Base-by-base conservation (phyloP, 2,888 invertebrate genomes). In the Nasonia oneida region DNA sequence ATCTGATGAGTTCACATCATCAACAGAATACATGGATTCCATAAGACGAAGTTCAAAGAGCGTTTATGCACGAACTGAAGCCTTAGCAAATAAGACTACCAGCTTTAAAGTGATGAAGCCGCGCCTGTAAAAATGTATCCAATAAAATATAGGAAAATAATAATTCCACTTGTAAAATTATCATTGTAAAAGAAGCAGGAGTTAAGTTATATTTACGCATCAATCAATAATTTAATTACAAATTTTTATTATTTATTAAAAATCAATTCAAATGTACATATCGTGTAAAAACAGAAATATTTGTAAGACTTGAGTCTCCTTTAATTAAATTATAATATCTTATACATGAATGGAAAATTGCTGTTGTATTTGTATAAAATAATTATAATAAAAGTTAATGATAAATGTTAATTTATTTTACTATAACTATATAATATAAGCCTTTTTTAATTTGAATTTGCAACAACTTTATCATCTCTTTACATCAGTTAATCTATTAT, bases 91-190 rank as follows among this genome's bases (percentile, higher is more conserved):
- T 88, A 93, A 93, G 89, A 92, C 91, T 85, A 91, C 92, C 86
- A 93, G 93, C 87, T 93, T 93, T 85, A 93, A 93, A 90, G 93
- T 93, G 78, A 92, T 93, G 93, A 92, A 91, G 88, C 93, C 93
- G 80, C 92, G 93, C 85, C 90, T 91, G 88, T 93, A 92, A 90
- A 88, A 88, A 88, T 88, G 57, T 83, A 78, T 29, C 80, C 39
- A 77, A 75, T 81, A 47, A 84, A 79, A 86, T 81, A 83, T 80
- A 84, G 29, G 4, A 73, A 53, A 47, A 76, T 79, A 76, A 80
- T 78, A 84, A 73, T 84, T 84, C 84, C 79, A 81, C 10, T 61
- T 78, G 15, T 64, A 70, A 57, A 79, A 47, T 61, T 76, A 81
- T 77, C 33, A 70, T 77, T 81, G 78, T 84, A 78, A 84, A 83